Conservation (phyloP, 2,888 invertebrate genomes). For the Troides aeacus region DNA sequence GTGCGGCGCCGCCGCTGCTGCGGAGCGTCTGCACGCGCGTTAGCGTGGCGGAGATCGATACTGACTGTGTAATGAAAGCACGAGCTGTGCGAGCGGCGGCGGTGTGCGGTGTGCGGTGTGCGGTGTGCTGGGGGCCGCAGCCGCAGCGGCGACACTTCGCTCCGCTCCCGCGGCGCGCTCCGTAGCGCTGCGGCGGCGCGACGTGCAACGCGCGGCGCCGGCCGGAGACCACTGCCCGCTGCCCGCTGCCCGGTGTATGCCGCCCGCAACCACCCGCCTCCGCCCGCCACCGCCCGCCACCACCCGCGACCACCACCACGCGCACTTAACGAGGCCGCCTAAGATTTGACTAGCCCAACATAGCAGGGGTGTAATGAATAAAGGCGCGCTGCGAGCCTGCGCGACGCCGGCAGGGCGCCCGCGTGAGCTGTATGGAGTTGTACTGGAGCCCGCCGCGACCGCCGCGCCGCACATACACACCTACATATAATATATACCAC, state of each 20-base stretch:
- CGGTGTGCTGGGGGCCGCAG: not conserved
- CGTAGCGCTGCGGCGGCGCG: constrained; percentile 38
- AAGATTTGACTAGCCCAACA: not conserved
- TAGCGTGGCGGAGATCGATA: constrained; percentile 4
- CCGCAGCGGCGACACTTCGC: not conserved
- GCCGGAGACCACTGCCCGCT: constrained; percentile 44
- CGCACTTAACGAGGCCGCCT: no score
- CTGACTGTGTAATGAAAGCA: constrained; percentile 1
- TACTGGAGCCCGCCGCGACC: no score
- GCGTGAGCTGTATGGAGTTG: no score
- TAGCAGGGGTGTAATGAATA: no score
- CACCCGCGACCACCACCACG: not conserved
- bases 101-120: not conserved
- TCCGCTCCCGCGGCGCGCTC: not conserved
- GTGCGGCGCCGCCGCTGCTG: no score
- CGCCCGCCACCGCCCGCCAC: not conserved
- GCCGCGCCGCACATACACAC: no score
- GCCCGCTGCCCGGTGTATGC: constrained; percentile 21
- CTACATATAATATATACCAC: no score
- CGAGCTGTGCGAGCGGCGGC: not conserved
- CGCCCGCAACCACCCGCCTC: constrained; percentile 2
- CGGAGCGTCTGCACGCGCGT: no score
- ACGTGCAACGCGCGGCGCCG: constrained; percentile 51
- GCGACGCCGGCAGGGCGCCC: not conserved
- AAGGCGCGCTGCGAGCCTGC: not conserved